Percentiles rank a stretch among this genome's conserved stretches.
These are phyloP conservation scores for Eilema griseolum DNA, from an alignment of 2,888 invertebrate species.

Conservation along the genomic window DNA sequence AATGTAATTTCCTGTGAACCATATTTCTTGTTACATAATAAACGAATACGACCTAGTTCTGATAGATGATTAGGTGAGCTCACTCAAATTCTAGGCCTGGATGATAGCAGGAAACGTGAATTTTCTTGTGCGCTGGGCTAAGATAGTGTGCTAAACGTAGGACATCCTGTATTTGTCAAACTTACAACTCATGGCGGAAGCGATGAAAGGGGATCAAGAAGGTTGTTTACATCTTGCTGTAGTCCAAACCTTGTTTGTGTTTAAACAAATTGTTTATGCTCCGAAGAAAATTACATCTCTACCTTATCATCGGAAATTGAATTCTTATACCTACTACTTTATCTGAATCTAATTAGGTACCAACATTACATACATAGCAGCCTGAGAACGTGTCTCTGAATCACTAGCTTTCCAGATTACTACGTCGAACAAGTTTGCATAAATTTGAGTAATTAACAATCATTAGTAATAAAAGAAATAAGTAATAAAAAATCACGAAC, in stretches of 20 bases:
- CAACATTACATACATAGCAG: not conserved
- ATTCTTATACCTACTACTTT: no score
- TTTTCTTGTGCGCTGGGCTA: constrained; percentile 65
- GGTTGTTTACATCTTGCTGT: constrained; percentile 32
- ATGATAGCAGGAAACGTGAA: constrained; percentile 70
- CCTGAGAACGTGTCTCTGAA: constrained; percentile 1
- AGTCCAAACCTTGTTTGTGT: not conserved
- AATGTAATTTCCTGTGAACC: constrained; percentile 24
- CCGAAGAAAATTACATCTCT: not conserved
- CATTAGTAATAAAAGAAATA: not conserved
- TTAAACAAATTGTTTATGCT: not conserved
- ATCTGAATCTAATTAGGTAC: not conserved
- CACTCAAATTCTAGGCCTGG: constrained; percentile 64
- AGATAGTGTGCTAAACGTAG: constrained; percentile 56
- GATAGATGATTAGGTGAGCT: constrained; percentile 67
- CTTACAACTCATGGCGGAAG: constrained; percentile 56
- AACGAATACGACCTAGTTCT: constrained; percentile 61
- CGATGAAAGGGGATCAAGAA: constrained; percentile 62
- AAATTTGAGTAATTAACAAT: not conserved
- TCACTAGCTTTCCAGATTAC: not conserved
- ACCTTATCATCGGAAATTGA: not conserved
- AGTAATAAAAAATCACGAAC: not conserved
- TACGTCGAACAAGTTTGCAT: not conserved
- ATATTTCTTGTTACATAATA: constrained; percentile 33
- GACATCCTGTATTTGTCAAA: constrained; percentile 61